Evolutionary conservation across 1,140 invertebrate species (phyloP), one percentile per base, ranked within the genome.

Genomic region (Calliphora vicina): DNA sequence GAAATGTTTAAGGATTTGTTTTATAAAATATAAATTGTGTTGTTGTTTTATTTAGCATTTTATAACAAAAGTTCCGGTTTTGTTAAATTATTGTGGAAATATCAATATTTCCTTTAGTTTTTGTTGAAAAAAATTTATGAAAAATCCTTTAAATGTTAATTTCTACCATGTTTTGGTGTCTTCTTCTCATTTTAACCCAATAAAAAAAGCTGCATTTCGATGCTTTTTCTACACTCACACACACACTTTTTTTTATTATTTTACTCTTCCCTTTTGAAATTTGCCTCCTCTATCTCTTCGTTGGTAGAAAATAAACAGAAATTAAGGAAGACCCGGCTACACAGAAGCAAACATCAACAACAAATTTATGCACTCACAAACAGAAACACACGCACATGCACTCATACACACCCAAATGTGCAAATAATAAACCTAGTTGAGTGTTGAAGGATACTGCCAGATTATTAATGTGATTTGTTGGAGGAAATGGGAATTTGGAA

Each of bases 161-260:
- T 57, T 57, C n/a, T 57, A 57, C 6, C 50, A 57, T 57, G 50
- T 57, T 57, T 57, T 57, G 2, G 3, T 57, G 15, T 67, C 4
- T 23, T 67, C 61, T 67, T 67, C 61, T 67, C 61, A 23, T 23
- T 67, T 67, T 67, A 67, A 67, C 61, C 61, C 61, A 67, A 23
- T 67, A 67, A 67, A 67, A 67, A 67, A 67, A 67, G 61, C 61
- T 67, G 61, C 61, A 67, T 67, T 67, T n/a, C 20, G 61, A 23
- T 67, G 61, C 61, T 67, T 23, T 67, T 25, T 20, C 45, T 17
- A 50, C 25, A 12, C 61, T 23, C 23, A 57, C 50, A 57, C 45
- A 57, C 50, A 57, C 50, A 2, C 50, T n/a, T n/a, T n/a, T n/a
- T n/a, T n/a, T n/a, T n/a, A 57, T 15, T 57, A 17, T 57, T 17